Evolutionary conservation across 1,140 invertebrate genomes (phyloP).

Genomic region (Lucilia sericata): DNA sequence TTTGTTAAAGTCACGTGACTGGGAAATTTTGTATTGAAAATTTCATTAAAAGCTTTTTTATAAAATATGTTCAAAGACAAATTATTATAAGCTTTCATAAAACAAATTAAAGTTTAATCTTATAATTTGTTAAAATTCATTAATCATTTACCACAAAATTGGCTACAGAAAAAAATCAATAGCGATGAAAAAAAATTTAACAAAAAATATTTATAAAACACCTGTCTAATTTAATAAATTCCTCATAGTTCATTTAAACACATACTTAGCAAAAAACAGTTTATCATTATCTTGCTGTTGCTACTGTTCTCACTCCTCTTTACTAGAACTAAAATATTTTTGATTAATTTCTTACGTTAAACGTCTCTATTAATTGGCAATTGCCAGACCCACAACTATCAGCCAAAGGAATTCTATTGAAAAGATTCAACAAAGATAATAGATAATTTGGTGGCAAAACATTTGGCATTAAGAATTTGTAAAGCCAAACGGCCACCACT

Average conservation of each 20-base stretch:
- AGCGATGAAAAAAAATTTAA: too few relatives aligned
- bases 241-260: background rate
- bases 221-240: constrained; percentile 13
- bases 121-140: background rate
- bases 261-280: background rate
- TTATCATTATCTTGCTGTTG: background rate
- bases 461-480: background rate
- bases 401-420: background rate
- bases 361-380: constrained; percentile 19
- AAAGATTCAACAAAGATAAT: constrained; percentile 16
- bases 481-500: background rate
- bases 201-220: background rate
- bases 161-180: too few relatives aligned
- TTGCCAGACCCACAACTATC: background rate
- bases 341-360: constrained; percentile 13
- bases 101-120: background rate
- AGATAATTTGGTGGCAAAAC: constrained; percentile 22
- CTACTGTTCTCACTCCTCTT: too few relatives aligned
- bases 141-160: background rate
- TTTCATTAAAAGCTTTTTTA: too few relatives aligned
- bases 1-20: background rate
- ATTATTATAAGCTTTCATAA: background rate
- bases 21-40: background rate
- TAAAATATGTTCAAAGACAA: too few relatives aligned
- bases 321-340: background rate